Conservation (phyloP, 2,888 invertebrate species). For the Gnatocerus cornutus region DNA sequence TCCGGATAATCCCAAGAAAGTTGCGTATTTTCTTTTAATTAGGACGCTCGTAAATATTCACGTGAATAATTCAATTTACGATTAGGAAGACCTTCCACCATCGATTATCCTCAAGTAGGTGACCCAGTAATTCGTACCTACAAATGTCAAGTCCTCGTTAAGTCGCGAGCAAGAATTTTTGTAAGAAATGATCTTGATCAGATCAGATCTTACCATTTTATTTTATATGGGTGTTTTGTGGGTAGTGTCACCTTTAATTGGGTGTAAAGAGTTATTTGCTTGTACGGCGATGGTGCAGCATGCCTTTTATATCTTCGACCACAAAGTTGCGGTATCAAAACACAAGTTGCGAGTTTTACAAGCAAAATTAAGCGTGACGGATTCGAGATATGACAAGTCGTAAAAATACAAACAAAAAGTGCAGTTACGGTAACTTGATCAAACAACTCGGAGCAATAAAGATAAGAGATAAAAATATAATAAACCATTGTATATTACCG, state of each 20-base stretch:
- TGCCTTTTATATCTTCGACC: constrained; percentile 25
- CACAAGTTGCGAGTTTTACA: constrained; percentile 28
- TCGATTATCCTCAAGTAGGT: constrained; percentile 31
- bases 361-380: constrained; percentile 3
- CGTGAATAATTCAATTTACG: neutral
- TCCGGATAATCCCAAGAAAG: no score
- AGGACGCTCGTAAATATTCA: no score
- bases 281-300: neutral
- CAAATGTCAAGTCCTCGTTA: constrained; percentile 13
- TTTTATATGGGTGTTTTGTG: constrained; percentile 29
- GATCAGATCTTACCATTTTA: no score
- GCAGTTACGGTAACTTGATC: constrained; percentile 12
- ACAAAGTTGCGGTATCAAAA: constrained; percentile 22
- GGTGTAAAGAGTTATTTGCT: constrained; percentile 38
- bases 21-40: no score
- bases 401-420: neutral
- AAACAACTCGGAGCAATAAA: constrained; percentile 29
- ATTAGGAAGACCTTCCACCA: constrained; percentile 13
- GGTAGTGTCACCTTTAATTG: constrained; percentile 41
- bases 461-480: constrained; percentile 31
- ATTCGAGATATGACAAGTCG: neutral
- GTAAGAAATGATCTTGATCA: no score
- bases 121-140: constrained; percentile 23
- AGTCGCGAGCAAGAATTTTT: neutral
- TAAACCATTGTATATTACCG: constrained; percentile 23